Base-by-base conservation (phyloP, 2,797 vertebrate genomes). In the Iguana delicatissima region DNA sequence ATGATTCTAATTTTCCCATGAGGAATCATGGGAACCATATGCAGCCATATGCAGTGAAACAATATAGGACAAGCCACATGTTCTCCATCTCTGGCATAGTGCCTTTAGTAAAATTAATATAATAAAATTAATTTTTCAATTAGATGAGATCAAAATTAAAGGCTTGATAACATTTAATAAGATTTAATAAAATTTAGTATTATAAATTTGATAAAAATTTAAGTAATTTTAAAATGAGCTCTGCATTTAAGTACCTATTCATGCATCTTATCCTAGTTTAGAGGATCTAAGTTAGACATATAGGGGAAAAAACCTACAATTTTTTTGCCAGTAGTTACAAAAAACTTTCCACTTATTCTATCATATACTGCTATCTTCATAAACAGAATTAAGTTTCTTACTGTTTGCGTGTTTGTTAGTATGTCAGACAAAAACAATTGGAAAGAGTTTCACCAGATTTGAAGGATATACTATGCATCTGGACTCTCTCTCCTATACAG, bases 241-340 rank as follows among this genome's bases (percentile, higher is more conserved):
- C 29, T 67, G 14, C 8, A 29, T 89, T 32, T 55, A 79, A 81
- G 35, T 94, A 90, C 38, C n/a, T 87, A 55, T 69, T 46, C 80
- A 10, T 13, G 26, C 20, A 62, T 89, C 6, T 16, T 32, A 69
- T 16, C 24, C 26, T 69, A 52, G 89, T 86, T 69, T 50, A 73
- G 94, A 79, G 91, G 85, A 69, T 92, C 84, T 91, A 92, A 87
- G 64, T 26, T 92, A 26, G 52, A 59, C 1, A 59, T 83, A 93
- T 91, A n/a, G 89, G 80, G 85, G 72, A 7, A 89, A 32, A 80
- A 85, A 87, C 50, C 50, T 52, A 52, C 50, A 74, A 2, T 29
- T 85, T 73, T 90, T 89, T 91, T 85, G n/a, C 67, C 89, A 64
- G 88, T 86, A 55, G 90, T 89, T 13, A 79, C 76, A 1, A 46